Conservation (phyloP, 2,797 vertebrate genomes). For the Spinibarbus caldwelli region DNA sequence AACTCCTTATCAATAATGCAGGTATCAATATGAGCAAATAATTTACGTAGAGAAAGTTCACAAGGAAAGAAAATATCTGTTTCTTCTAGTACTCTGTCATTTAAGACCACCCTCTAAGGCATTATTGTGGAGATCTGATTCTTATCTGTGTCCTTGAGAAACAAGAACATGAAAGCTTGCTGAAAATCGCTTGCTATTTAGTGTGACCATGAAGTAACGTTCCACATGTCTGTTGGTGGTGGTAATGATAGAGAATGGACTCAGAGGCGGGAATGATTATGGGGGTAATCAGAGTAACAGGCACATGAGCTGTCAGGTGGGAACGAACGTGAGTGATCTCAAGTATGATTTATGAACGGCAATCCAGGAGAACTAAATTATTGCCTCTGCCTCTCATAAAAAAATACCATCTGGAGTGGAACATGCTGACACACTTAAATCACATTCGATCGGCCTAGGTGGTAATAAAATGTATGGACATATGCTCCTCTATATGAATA, state of each 20-base stretch:
- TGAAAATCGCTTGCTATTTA: not conserved
- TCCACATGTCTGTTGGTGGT: not conserved
- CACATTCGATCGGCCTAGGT: constrained; percentile 29
- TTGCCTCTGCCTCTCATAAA: constrained; percentile 25
- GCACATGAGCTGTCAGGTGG: constrained; percentile 32
- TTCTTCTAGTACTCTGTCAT: constrained; percentile 18
- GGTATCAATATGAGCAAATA: constrained; percentile 42
- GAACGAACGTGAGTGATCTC: constrained; percentile 23
- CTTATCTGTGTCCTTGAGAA: constrained; percentile 2
- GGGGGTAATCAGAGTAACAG: constrained; percentile 40
- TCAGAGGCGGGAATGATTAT: constrained; percentile 35
- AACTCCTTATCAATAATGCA: constrained; percentile 51
- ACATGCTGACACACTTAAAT: constrained; percentile 41
- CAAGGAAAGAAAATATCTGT: not conserved
- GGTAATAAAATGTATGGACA: constrained; percentile 9
- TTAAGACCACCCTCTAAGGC: not conserved
- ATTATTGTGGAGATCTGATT: not conserved
- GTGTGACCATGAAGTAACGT: constrained; percentile 1
- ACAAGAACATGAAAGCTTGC: not conserved
- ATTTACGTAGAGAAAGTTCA: constrained; percentile 27
- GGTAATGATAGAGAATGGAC: constrained; percentile 38
- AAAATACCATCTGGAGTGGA: constrained; percentile 37
- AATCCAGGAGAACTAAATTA: constrained; percentile 24
- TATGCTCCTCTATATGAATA: constrained; percentile 21
- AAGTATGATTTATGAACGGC: constrained; percentile 29